These are phyloP conservation scores for Todus mexicanus DNA, from an alignment of 2,797 vertebrate genomes.

Conservation along the genomic window DNA sequence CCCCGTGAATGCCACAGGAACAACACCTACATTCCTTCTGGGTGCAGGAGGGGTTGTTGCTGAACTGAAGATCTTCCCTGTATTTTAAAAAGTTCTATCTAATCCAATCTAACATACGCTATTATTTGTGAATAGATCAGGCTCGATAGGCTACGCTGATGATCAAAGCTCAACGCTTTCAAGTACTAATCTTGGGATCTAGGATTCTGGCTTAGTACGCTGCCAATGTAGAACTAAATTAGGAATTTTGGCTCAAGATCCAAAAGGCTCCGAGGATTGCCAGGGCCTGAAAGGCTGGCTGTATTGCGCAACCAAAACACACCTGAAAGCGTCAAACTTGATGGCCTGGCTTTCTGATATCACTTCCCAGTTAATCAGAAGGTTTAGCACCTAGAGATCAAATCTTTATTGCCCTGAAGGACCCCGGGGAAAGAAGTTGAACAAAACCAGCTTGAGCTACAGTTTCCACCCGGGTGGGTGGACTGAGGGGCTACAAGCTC, in stretches of 20 bases:
- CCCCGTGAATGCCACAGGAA: neutral
- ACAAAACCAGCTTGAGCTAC: neutral
- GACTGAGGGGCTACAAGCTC: neutral
- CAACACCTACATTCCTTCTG: neutral
- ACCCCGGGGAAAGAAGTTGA: neutral
- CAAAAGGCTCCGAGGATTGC: neutral
- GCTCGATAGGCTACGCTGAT: neutral
- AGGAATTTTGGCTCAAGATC: neutral
- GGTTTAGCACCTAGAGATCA: neutral
- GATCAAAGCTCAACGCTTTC: neutral
- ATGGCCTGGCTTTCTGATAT: neutral
- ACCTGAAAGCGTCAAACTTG: neutral
- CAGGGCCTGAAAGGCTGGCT: neutral
- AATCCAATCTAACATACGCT: neutral
- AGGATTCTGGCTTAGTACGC: neutral
- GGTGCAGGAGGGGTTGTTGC: neutral
- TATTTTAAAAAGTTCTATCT: neutral
- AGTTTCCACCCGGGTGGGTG: neutral
- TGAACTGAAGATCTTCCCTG: neutral
- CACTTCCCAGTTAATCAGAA: neutral
- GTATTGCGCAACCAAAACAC: neutral
- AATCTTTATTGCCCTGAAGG: neutral
- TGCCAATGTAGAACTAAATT: neutral
- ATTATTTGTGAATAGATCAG: neutral
- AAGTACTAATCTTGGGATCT: neutral